Conservation (phyloP, 2,888 invertebrate genomes). For the Melinopterus prodromus region DNA sequence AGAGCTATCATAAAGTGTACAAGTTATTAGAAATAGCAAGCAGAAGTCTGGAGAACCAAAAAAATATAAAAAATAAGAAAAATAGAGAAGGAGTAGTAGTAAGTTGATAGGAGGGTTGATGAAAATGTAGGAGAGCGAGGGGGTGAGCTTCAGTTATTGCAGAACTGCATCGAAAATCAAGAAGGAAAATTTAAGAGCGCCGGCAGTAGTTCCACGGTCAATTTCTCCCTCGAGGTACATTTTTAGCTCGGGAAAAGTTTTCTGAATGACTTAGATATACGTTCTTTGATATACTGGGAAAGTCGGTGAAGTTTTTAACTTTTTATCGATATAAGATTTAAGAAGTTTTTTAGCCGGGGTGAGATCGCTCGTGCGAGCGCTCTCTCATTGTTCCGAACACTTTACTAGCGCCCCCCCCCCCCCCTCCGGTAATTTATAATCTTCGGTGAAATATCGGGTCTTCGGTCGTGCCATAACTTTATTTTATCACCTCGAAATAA, state of each 20-base stretch:
- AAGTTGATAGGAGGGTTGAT: not conserved
- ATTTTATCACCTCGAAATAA: not conserved
- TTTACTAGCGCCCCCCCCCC: not conserved
- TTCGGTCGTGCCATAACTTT: not conserved
- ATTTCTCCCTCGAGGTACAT: not conserved
- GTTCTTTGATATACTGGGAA: not conserved
- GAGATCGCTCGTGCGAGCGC: not conserved
- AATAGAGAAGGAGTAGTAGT: not conserved
- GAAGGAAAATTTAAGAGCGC: not conserved
- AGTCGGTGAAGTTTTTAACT: not conserved
- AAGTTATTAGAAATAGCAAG: not conserved
- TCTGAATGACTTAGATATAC: not conserved
- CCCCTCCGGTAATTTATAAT: not conserved
- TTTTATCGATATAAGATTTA: conserved; percentile 4
- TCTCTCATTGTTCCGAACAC: not conserved
- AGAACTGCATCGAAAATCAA: not conserved
- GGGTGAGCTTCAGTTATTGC: not conserved
- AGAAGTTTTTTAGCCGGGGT: not conserved
- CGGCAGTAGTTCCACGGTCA: not conserved
- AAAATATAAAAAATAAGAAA: not conserved
- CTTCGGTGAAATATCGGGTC: not conserved
- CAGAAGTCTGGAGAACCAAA: not conserved
- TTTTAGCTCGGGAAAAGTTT: conserved; percentile 4
- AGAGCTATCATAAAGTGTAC: not conserved
- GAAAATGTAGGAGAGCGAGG: not conserved